A percentile compares a stretch with the other conserved stretches of the same genome.
Conservation (phyloP, 2,113 vertebrate species). For the Columba janthina region DNA sequence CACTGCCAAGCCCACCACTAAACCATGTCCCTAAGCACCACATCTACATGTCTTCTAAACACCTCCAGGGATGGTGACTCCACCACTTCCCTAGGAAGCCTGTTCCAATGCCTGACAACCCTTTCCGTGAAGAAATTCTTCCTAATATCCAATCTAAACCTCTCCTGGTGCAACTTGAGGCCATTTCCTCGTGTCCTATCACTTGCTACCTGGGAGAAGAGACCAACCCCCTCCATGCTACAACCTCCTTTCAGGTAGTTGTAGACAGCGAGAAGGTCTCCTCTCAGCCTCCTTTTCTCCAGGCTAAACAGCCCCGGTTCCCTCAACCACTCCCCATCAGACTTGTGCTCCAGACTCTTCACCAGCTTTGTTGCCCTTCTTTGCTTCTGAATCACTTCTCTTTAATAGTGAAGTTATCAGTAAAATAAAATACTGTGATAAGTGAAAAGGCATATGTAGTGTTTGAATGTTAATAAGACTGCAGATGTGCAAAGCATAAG, state of each 20-base stretch:
- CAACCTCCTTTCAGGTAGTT: accelerated
- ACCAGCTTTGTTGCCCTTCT: not conserved
- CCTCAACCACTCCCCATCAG: not conserved
- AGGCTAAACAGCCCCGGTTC: not conserved
- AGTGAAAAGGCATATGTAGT: not conserved
- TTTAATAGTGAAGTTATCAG: not conserved
- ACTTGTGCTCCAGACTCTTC: not conserved
- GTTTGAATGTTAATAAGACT: not conserved
- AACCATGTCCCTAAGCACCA: not conserved
- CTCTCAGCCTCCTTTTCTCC: not conserved
- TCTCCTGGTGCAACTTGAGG: not conserved
- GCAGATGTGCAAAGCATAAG: not conserved
- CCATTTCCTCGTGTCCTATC: accelerated
- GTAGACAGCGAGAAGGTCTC: not conserved
- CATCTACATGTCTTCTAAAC: not conserved
- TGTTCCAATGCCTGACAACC: not conserved
- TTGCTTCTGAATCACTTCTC: not conserved
- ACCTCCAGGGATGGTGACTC: not conserved
- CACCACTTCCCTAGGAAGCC: not conserved
- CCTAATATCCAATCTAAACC: not conserved
- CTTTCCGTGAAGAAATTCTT: not conserved
- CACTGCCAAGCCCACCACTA: not conserved
- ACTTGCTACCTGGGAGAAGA: not conserved
- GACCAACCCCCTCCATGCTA: accelerated
- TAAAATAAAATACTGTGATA: not conserved